Conservation (phyloP, 2,797 vertebrate species). For the Bovichtus diacanthus region DNA sequence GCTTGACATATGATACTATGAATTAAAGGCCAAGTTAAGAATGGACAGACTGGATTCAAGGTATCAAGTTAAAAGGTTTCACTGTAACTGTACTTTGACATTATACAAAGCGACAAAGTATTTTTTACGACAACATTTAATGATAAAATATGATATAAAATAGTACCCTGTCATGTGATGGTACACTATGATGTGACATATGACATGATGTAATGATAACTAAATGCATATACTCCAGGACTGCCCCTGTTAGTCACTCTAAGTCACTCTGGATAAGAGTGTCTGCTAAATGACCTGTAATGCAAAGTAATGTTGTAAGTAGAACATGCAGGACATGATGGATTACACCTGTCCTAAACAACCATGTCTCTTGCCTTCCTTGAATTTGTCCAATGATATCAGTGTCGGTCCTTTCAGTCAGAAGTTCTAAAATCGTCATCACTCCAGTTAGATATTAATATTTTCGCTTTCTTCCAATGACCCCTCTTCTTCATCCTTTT, state of each 20-base stretch:
- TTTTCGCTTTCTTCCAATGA: not conserved
- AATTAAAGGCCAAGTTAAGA: constrained; percentile 1
- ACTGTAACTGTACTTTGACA: not conserved
- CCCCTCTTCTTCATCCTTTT: not conserved
- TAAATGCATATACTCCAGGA: too few relatives aligned
- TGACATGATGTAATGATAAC: too few relatives aligned
- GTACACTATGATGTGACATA: not conserved
- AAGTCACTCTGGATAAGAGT: too few relatives aligned
- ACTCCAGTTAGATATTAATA: not conserved
- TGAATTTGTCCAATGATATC: too few relatives aligned
- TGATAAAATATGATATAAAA: not conserved
- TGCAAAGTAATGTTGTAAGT: too few relatives aligned
- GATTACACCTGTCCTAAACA: not conserved
- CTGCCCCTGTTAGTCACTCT: too few relatives aligned
- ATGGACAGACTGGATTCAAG: not conserved
- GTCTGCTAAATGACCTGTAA: too few relatives aligned
- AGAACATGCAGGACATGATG: not conserved
- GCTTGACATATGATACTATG: not conserved
- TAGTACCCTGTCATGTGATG: not conserved
- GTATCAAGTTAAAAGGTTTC: not conserved
- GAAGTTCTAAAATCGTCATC: not conserved
- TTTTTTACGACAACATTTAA: not conserved
- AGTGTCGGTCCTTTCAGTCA: too few relatives aligned
- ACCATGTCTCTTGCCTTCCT: not conserved
- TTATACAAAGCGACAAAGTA: not conserved